Evolutionary conservation across 1,140 invertebrate genomes (phyloP).

Genomic region (Bemisia tabaci): DNA sequence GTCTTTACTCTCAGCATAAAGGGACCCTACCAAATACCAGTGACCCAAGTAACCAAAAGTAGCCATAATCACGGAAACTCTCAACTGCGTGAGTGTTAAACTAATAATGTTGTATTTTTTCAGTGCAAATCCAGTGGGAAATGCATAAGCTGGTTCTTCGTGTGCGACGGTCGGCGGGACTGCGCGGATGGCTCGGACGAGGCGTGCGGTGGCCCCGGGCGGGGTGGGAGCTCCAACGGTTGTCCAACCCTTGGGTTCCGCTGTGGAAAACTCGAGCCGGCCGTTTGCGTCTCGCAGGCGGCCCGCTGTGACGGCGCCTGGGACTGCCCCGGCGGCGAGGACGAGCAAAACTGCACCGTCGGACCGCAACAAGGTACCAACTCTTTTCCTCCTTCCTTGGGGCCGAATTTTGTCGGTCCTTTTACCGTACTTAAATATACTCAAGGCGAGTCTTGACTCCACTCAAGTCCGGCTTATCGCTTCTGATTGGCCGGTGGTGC

Average conservation of each 20-base stretch:
- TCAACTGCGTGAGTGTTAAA: too few relatives aligned
- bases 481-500: too few relatives aligned
- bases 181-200: constrained; percentile 76
- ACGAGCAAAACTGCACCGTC: constrained; percentile 58
- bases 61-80: too few relatives aligned
- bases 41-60: too few relatives aligned
- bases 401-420: too few relatives aligned
- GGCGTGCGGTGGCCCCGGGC: constrained; percentile 37
- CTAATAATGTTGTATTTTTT: too few relatives aligned
- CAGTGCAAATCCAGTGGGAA: constrained; percentile 63
- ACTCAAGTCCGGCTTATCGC: too few relatives aligned
- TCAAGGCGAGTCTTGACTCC: too few relatives aligned
- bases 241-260: constrained; percentile 48
- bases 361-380: constrained; percentile 39
- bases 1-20: too few relatives aligned
- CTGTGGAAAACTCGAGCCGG: constrained; percentile 39
- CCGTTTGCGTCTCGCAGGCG: constrained; percentile 56
- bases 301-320: constrained; percentile 57
- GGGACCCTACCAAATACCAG: too few relatives aligned
- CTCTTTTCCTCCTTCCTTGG: too few relatives aligned
- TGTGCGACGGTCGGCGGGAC: constrained; percentile 82
- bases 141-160: constrained; percentile 83
- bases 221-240: background rate
- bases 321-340: constrained; percentile 66
- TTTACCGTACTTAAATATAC: too few relatives aligned